Base-by-base conservation (phyloP, 2,113 vertebrate species). In the Capreolus pygargus region DNA sequence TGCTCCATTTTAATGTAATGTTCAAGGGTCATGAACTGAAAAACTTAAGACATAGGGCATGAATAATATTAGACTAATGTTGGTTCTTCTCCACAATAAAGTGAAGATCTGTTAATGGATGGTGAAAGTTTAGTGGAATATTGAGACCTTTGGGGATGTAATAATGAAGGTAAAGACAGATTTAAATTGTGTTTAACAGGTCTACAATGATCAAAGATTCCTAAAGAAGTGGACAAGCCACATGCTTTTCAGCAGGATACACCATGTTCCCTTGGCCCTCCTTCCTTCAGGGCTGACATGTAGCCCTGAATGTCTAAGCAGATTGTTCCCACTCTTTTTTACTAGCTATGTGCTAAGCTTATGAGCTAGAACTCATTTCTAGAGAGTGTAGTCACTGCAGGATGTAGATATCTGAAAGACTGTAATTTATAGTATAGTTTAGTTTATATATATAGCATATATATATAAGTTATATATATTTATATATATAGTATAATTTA, bases 281-380 rank as follows among this genome's bases (percentile, higher is more conserved):
- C 13, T 6, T 57, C 36, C 23, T 19, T 58, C 17, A 4, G 15
- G 3, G 6, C 21, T 3, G 13, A 45, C 45, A 16, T 19, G 5
- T 13, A 6, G 0, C 16, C 39, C 3, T 1, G 30, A 5, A 2
- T 27, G 50, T 91, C 55, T 74, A 19, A 78, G 50, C 82, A 91
- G 36, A 79, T 14, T 45, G 16, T 2, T 36, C 83, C 36, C 1
- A 4, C 10, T 50, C 45, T 30, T 83, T 58, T 70, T 64, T n/a
- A 15, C 16, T 47, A 57, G 28, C 25, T 88, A 27, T 86, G 92
- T 89, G 82, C 67, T 93, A 89, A 95, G 95, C 55, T 47, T 79
- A 55, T 2, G 64, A 36, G 50, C 84, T 89, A 78, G 86, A 84
- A 30, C 78, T 97, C 89, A 60, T 90, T 96, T 93, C 85, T 55